These are phyloP conservation scores for Planococcus citri DNA, from an alignment of 1,140 invertebrate species.

Conservation along the genomic window DNA sequence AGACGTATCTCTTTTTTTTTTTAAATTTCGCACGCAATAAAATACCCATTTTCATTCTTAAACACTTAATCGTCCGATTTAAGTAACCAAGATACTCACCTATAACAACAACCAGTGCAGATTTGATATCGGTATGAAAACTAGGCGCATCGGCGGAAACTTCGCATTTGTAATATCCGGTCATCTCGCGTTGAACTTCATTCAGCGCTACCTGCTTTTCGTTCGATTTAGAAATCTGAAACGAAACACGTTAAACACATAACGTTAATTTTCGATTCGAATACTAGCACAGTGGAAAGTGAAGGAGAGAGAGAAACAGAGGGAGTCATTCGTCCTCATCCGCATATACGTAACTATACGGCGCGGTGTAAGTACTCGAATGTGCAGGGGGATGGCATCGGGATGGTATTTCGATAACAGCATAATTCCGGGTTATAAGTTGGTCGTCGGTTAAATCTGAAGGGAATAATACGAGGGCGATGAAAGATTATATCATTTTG, in stretches of 20 bases:
- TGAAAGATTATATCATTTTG: not conserved
- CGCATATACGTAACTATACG: too few species aligned
- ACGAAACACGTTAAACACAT: slow-evolving; percentile 24
- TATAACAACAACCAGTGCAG: slow-evolving; percentile 22
- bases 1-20: too few species aligned
- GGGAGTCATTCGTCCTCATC: too few species aligned
- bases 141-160: slow-evolving; percentile 71
- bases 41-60: too few species aligned
- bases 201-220: slow-evolving; percentile 41
- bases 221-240: slow-evolving; percentile 41
- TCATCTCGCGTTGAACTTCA: slow-evolving; percentile 38
- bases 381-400: not conserved
- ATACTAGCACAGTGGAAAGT: too few species aligned
- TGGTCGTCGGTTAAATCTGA: not conserved
- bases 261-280: not conserved
- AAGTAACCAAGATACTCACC: too few species aligned
- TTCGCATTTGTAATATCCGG: slow-evolving; percentile 64
- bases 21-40: too few species aligned
- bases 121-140: slow-evolving; percentile 53
- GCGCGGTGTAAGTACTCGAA: too few species aligned
- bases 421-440: not conserved
- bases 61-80: too few species aligned
- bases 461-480: not conserved
- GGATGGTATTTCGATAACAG: not conserved
- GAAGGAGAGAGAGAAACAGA: too few species aligned